Evolutionary conservation across 2,113 vertebrate genomes (phyloP), one percentile per base, ranked within the genome.

Genomic region (Alaudala cheleensis): DNA sequence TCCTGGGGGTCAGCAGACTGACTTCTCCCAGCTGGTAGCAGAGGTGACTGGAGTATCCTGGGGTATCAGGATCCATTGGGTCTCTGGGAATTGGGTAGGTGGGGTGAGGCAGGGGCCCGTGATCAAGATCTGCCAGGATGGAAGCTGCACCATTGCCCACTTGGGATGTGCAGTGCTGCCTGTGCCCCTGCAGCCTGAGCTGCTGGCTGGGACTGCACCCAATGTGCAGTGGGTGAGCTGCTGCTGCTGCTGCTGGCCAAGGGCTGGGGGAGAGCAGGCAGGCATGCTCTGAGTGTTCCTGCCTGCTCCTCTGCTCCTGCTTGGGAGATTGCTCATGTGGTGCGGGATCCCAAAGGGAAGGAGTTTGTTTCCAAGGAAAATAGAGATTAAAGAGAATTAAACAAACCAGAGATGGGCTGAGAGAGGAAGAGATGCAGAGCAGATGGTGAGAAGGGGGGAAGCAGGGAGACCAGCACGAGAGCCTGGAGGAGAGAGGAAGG

Each of bases 351-450:
- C 18, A 12, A 29, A 90, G 33, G 83, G 18, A 66, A 18, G 24
- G 64, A 94, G 72, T 78, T 96, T 88, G 56, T 74, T 95, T 94
- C 44, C 57, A 86, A 90, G 88, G 57, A 86, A 92, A 88, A 81
- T 12, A 80, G 64, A 96, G 85, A 95, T 96, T 80, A 96, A 95
- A 96, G 90, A 80, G 92, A 97, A 95, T 96, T 88, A 96, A 96
- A 95, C 78, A 96, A 92, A 93, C 44, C 20, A 8, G 76, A 90
- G 56, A 78, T 57, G 47, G 64, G 40, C 44, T 1, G 18, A 77
- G 58, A 86, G 56, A 84, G 57, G 82, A 94, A 86, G 74, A 72
- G 81, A 93, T 71, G 72, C 2, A 1, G 64, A 94, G 60, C 78
- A 92, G 91, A 81, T 81, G 79, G 74, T 37, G 60, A 57, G 91